A percentile compares a stretch with the other conserved stretches of the same genome.
Conservation (phyloP, 2,113 vertebrate species). For the Physeter macrocephalus region DNA sequence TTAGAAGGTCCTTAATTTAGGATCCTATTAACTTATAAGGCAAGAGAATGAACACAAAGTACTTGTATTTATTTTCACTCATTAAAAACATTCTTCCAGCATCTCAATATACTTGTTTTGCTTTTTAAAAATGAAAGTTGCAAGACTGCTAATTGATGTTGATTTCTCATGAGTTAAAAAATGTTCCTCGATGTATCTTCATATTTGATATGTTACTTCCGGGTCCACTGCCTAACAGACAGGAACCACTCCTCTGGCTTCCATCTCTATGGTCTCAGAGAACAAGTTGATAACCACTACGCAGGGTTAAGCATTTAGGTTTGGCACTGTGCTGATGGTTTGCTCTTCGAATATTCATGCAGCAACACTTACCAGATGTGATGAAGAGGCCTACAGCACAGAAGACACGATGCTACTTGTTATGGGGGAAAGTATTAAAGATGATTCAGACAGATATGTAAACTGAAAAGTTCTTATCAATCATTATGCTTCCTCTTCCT, state of each 20-base stretch:
- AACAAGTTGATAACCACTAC: background rate
- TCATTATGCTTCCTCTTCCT: background rate
- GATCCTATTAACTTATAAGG: background rate
- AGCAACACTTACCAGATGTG: background rate
- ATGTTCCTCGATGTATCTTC: background rate
- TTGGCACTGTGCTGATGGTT: background rate
- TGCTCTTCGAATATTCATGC: background rate
- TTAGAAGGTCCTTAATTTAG: conserved; percentile 12
- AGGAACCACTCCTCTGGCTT: background rate
- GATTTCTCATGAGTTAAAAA: background rate
- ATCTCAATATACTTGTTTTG: background rate
- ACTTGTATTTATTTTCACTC: conserved; percentile 12
- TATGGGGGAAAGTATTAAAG: background rate
- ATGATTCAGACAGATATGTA: background rate
- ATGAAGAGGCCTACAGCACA: background rate
- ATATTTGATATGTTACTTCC: conserved; percentile 8
- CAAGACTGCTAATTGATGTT: background rate
- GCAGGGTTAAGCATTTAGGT: background rate
- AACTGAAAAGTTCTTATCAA: background rate
- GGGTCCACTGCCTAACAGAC: background rate
- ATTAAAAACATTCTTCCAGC: background rate
- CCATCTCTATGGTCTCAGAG: background rate
- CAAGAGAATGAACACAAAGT: background rate
- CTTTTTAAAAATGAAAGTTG: background rate
- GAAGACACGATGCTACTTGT: background rate